These are phyloP conservation scores for Peromyscus eremicus DNA, from an alignment of 2,797 vertebrate genomes.

Conservation along the genomic window DNA sequence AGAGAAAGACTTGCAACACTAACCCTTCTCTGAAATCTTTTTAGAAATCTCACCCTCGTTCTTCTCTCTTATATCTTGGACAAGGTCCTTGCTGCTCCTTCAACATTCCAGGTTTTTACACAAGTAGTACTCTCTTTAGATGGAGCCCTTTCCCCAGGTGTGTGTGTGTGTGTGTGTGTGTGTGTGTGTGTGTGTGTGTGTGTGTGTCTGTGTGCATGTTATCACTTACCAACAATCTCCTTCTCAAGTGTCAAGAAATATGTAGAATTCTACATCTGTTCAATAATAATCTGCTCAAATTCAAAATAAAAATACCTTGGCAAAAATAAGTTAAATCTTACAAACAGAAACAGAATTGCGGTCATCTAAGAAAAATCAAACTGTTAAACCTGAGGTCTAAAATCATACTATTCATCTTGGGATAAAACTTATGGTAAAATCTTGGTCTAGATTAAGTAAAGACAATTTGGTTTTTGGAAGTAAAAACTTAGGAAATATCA, in stretches of 20 bases:
- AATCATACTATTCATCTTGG: background rate
- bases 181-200: background rate
- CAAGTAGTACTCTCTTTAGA: background rate
- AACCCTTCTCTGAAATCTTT: background rate
- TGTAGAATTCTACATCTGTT: background rate
- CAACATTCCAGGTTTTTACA: background rate
- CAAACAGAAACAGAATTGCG: background rate
- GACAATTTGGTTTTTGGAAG: background rate
- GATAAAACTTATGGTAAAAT: constrained; percentile 6
- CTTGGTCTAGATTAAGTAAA: background rate
- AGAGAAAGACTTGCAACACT: background rate
- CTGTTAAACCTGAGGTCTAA: background rate
- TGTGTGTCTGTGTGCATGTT: background rate
- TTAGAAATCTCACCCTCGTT: background rate
- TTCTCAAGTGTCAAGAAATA: constrained; percentile 14
- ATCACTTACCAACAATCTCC: background rate
- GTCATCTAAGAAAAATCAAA: background rate
- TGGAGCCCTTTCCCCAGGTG: background rate
- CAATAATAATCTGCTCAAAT: background rate
- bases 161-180: background rate
- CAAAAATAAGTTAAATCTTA: background rate
- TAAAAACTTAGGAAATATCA: constrained; percentile 26
- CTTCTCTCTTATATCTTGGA: background rate
- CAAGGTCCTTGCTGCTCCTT: background rate
- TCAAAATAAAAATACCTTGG: background rate